Evolutionary conservation across 2,113 vertebrate species (phyloP).

Genomic region (Maccullochella peelii): DNA sequence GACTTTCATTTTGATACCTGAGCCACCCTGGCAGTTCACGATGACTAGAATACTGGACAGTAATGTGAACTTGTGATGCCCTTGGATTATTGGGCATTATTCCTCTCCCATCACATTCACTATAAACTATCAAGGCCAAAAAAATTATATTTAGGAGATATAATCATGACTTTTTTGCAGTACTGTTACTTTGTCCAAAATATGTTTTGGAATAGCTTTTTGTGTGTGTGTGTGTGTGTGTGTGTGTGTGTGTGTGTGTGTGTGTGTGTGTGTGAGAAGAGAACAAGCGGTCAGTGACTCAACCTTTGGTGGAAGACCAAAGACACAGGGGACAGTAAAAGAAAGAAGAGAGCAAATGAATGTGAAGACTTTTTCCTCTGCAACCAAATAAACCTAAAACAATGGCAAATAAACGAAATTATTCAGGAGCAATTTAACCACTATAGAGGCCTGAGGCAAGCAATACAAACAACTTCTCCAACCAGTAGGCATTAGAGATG

Average conservation of each 20-base stretch:
- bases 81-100: background rate
- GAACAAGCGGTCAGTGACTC: constrained; percentile 12
- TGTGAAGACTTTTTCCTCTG: constrained; percentile 16
- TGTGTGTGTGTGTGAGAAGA: background rate
- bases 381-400: constrained; percentile 53
- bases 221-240: background rate
- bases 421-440: constrained; percentile 61
- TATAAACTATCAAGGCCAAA: background rate
- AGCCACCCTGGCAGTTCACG: background rate
- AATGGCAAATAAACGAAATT: constrained; percentile 51
- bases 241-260: background rate
- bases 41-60: background rate
- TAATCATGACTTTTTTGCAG: no score
- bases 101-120: background rate
- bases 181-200: background rate
- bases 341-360: constrained; percentile 27
- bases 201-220: background rate
- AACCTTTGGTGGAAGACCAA: background rate
- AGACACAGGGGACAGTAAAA: constrained; percentile 10
- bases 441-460: constrained; percentile 54
- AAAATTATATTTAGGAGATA: no score
- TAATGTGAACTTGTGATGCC: background rate
- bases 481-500: constrained; percentile 55
- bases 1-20: background rate
- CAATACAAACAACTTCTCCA: constrained; percentile 68